phyloP scores from a whole-genome alignment of 2,888 invertebrate species.

The Antitype chi region DNA sequence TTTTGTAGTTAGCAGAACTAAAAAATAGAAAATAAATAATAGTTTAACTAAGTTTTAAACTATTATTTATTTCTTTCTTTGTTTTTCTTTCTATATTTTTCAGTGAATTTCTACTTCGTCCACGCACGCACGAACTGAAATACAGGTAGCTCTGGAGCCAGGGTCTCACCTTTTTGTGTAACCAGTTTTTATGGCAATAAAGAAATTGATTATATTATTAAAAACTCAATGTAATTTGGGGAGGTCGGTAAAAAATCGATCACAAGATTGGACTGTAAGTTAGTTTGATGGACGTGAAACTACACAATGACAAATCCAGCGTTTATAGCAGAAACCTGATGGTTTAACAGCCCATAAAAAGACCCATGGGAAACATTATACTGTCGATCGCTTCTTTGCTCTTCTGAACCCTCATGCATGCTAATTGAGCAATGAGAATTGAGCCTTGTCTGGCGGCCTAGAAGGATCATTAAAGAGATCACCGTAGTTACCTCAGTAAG shows the following conservation, averaged over 20 bases:
- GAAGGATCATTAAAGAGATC: not conserved
- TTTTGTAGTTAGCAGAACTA: too few relatives aligned
- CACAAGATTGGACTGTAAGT: not conserved
- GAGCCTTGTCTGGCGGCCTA: not conserved
- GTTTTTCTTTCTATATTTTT: not conserved
- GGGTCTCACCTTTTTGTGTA: too few relatives aligned
- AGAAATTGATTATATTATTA: too few relatives aligned
- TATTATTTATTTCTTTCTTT: too few relatives aligned
- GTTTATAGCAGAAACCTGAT: not conserved
- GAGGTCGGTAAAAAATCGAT: not conserved
- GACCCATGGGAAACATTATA: not conserved
- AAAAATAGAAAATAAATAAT: too few relatives aligned
- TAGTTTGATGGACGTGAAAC: conserved; percentile 3
- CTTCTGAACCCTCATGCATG: conserved; percentile 4
- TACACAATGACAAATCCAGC: not conserved
- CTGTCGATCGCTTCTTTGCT: conserved; percentile 1
- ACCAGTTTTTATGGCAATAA: too few relatives aligned
- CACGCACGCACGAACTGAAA: too few relatives aligned
- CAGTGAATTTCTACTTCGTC: not conserved
- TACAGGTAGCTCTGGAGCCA: too few relatives aligned
- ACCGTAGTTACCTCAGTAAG: not conserved
- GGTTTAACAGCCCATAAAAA: conserved; percentile 20
- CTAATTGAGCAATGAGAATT: conserved; percentile 20
- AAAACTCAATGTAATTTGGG: not conserved
- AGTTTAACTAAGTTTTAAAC: too few relatives aligned